Evolutionary conservation across 2,888 invertebrate species (phyloP).

Genomic region (Rhorus exstirpatorius): DNA sequence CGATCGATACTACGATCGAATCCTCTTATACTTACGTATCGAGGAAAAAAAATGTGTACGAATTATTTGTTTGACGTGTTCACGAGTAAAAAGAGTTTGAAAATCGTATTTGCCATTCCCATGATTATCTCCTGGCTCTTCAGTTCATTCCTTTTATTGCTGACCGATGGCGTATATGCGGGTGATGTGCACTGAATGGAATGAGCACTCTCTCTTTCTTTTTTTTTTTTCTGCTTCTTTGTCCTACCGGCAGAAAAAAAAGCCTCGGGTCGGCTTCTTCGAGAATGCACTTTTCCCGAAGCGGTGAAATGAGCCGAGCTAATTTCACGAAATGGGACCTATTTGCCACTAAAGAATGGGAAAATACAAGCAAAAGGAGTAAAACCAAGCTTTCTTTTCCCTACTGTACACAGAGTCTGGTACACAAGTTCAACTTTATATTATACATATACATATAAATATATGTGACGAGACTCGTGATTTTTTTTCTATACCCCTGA

Average conservation of each 20-base stretch:
- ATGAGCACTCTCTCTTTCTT: conserved; percentile 27
- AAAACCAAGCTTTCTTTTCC: conserved; percentile 50
- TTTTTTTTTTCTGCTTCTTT: conserved; percentile 28
- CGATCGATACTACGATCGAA: neutral
- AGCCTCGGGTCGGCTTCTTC: conserved; percentile 64
- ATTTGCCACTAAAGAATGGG: conserved; percentile 37
- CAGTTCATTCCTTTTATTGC: conserved; percentile 75
- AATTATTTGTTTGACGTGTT: conserved; percentile 77
- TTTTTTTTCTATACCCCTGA: conserved; percentile 13
- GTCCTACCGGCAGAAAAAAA: conserved; percentile 38
- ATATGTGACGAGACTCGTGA: conserved; percentile 18
- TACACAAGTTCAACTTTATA: conserved; percentile 18
- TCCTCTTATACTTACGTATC: neutral
- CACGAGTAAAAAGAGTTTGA: conserved; percentile 66
- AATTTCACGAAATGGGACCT: conserved; percentile 73
- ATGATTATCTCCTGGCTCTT: conserved; percentile 79
- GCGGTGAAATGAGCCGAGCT: conserved; percentile 82
- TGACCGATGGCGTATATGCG: conserved; percentile 79
- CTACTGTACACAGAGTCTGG: conserved; percentile 5
- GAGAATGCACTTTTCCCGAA: conserved; percentile 79
- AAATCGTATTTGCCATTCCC: conserved; percentile 84
- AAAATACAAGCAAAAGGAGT: conserved; percentile 66
- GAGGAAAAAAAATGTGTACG: conserved; percentile 3
- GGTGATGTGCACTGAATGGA: conserved; percentile 57
- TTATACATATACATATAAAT: too few relatives aligned